phyloP scores from a whole-genome alignment of 2,888 invertebrate species.

The Spicauda simplicius region DNA sequence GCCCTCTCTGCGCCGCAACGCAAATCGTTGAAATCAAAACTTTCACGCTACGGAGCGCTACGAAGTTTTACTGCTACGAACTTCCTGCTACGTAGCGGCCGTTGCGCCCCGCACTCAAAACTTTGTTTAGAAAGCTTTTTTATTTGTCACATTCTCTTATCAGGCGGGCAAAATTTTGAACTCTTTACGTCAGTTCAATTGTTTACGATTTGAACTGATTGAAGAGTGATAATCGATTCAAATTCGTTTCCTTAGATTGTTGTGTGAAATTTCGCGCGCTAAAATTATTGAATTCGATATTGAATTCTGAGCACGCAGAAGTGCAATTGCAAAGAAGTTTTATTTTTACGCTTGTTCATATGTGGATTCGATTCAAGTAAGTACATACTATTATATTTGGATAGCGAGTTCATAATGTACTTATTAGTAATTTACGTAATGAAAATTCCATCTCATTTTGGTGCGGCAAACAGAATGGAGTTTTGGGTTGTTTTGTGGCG shows the following conservation, averaged over 20 bases:
- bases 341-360: background rate
- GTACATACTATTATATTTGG: background rate
- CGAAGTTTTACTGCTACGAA: slow-evolving; percentile 85
- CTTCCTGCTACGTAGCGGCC: slow-evolving; percentile 80
- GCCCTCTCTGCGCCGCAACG: slow-evolving; percentile 80
- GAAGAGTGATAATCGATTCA: background rate
- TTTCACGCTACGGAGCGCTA: slow-evolving; percentile 85
- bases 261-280: background rate
- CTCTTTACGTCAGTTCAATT: slow-evolving; percentile 44
- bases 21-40: slow-evolving; percentile 85
- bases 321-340: background rate
- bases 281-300: background rate
- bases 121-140: slow-evolving; percentile 82
- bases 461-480: slow-evolving; percentile 20
- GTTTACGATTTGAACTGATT: slow-evolving; percentile 9
- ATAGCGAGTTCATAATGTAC: slow-evolving; percentile 1
- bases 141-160: slow-evolving; percentile 82
- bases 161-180: slow-evolving; percentile 69
- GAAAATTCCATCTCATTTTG: slow-evolving; percentile 31
- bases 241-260: slow-evolving; percentile 1
- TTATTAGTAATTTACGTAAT: slow-evolving; percentile 26
- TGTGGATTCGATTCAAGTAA: background rate
- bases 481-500: slow-evolving; percentile 34
- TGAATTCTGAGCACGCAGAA: background rate
- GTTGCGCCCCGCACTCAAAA: slow-evolving; percentile 81